Evolutionary conservation across 2,888 invertebrate species (phyloP).

Genomic region (Aproaerema taeniolella): DNA sequence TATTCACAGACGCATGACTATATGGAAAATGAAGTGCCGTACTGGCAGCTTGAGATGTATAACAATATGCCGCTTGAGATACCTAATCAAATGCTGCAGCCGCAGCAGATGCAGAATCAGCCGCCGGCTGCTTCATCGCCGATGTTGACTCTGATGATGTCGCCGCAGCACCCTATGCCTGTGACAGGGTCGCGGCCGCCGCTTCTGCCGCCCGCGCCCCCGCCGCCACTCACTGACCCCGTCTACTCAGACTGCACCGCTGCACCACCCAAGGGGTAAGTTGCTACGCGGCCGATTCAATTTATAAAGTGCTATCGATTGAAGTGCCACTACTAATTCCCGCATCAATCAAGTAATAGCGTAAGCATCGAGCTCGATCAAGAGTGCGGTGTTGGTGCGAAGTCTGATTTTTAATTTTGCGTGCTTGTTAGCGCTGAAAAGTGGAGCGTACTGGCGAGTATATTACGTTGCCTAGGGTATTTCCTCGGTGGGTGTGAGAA

Average conservation of each 20-base stretch:
- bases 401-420: too few relatives aligned
- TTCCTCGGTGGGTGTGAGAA: too few relatives aligned
- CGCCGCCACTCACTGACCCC: not conserved
- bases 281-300: slow-evolving; percentile 8
- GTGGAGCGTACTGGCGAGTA: too few relatives aligned
- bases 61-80: too few relatives aligned
- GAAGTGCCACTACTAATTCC: slow-evolving; percentile 5
- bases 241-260: not conserved
- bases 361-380: slow-evolving; percentile 1
- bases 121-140: not conserved
- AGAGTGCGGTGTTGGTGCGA: too few relatives aligned
- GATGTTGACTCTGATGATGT: too few relatives aligned
- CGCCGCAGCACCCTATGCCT: not conserved
- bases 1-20: too few relatives aligned
- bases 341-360: not conserved
- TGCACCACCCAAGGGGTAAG: slow-evolving; percentile 20
- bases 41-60: too few relatives aligned
- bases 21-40: too few relatives aligned
- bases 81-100: too few relatives aligned
- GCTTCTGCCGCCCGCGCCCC: not conserved
- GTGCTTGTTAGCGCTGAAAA: too few relatives aligned
- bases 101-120: slow-evolving; percentile 6
- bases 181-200: not conserved
- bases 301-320: slow-evolving; percentile 11
- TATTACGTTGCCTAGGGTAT: too few relatives aligned